Percentiles rank a stretch among this genome's conserved stretches.
Conservation (phyloP, 2,888 invertebrate genomes). For the Protodeltote pygarga region DNA sequence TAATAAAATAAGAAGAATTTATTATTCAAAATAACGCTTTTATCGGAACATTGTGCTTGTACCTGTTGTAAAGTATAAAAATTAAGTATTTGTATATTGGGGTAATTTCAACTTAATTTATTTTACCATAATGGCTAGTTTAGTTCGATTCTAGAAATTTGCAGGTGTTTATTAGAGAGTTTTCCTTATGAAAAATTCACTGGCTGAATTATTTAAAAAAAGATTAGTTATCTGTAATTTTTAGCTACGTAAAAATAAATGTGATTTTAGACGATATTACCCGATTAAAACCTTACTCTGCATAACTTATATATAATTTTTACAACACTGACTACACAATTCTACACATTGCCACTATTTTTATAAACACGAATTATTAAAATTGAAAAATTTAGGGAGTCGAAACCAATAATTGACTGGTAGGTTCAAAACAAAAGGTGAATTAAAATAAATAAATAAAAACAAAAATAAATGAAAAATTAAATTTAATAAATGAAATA, state of each 20-base stretch:
- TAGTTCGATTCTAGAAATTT: too few relatives aligned
- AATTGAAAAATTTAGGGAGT: conserved; percentile 87
- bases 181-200: too few relatives aligned
- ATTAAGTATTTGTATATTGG: not conserved
- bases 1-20: conserved; percentile 14
- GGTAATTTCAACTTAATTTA: not conserved
- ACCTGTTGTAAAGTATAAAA: not conserved
- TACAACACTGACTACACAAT: conserved; percentile 38
- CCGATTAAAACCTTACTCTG: conserved; percentile 23
- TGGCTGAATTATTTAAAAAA: too few relatives aligned
- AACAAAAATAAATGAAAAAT: conserved; percentile 62
- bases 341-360: conserved; percentile 50
- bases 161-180: too few relatives aligned
- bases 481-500: conserved; percentile 61
- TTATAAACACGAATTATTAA: conserved; percentile 61
- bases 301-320: conserved; percentile 21
- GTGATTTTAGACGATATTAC: too few relatives aligned
- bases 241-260: too few relatives aligned
- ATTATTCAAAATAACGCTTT: conserved; percentile 11
- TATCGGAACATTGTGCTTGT: not conserved
- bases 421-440: conserved; percentile 65
- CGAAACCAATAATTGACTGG: conserved; percentile 83
- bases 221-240: too few relatives aligned
- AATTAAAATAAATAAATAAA: conserved; percentile 54
- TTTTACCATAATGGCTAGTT: not conserved